Evolutionary conservation across 2,113 vertebrate species (phyloP), one percentile per base, ranked within the genome.

Genomic region (Phoenicopterus ruber): DNA sequence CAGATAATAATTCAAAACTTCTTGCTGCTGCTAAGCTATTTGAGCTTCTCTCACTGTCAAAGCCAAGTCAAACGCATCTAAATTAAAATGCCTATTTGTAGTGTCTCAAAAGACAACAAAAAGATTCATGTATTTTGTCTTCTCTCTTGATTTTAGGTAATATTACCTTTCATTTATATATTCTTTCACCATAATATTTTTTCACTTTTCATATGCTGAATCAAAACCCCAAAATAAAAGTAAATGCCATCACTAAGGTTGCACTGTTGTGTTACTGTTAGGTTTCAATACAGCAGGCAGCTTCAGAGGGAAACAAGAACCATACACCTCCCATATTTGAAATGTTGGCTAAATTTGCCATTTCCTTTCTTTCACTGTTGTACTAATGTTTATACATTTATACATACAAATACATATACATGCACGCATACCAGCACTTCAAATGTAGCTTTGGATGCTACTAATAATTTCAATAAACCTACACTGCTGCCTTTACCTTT

Each of bases 11-110:
- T 79, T 84, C 38, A n/a, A 63, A 87, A 87, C 11, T 84, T 89
- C 69, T 70, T 87, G 61, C 77, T 84, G 65, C 78, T 93, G 17
- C 70, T 91, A 83, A 83, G 81, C 38, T 92, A 62, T 91, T 96
- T 93, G 26, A 94, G 42, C 38, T 79, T 90, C 81, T 79, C 59
- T 93, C 38, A 57, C 55, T 84, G 81, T 67, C 82, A 91, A 91
- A 93, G 67, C 80, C 49, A 84, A 93, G 63, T 62, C 69, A 96
- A 94, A 92, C 58, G 78, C 26, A 73, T 63, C 73, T 58, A 80
- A 95, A 95, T 91, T 81, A 86, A 93, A 93, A 91, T 86, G 36
- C 17, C 44, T 86, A 58, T 70, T 86, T 94, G 76, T 20, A 47
- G 13, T 40, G 46, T 70, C 72, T 77, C 63, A 89, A 81, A 81